Percentiles rank a stretch among this genome's conserved stretches.
These are phyloP conservation scores for Enchytraeus crypticus DNA, from an alignment of 2,888 invertebrate genomes.

Conservation along the genomic window DNA sequence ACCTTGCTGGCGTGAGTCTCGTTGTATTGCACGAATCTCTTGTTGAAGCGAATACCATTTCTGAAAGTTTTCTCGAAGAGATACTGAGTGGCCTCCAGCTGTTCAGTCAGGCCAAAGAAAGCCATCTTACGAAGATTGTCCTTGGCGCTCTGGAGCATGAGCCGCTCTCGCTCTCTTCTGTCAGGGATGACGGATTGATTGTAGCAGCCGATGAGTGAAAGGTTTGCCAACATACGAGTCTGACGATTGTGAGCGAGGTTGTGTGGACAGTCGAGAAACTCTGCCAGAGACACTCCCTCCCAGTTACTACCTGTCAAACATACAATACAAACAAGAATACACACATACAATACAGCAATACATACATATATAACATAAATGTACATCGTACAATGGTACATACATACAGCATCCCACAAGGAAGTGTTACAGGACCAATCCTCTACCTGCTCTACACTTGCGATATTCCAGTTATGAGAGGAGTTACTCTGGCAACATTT, in stretches of 20 bases:
- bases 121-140: constrained; percentile 82
- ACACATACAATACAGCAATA: too few relatives aligned
- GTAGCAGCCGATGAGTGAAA: constrained; percentile 90
- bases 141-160: constrained; percentile 89
- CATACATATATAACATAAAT: too few relatives aligned
- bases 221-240: constrained; percentile 92
- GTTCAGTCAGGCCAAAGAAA: constrained; percentile 92
- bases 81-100: constrained; percentile 60
- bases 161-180: constrained; percentile 33
- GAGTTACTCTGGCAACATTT: too few relatives aligned
- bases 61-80: constrained; percentile 19
- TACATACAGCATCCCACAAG: too few relatives aligned
- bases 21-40: constrained; percentile 13
- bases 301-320: constrained; percentile 33
- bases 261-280: constrained; percentile 81
- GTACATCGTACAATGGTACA: too few relatives aligned
- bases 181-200: constrained; percentile 52
- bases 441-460: too few relatives aligned
- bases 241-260: constrained; percentile 93
- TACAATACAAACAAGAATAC: too few relatives aligned
- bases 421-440: too few relatives aligned
- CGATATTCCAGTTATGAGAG: too few relatives aligned
- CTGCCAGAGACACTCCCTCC: constrained; percentile 74
- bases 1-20: constrained; percentile 15
- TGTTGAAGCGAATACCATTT: constrained; percentile 7